These are phyloP conservation scores for Lumbricus terrestris DNA, from an alignment of 2,888 invertebrate genomes.

Conservation along the genomic window DNA sequence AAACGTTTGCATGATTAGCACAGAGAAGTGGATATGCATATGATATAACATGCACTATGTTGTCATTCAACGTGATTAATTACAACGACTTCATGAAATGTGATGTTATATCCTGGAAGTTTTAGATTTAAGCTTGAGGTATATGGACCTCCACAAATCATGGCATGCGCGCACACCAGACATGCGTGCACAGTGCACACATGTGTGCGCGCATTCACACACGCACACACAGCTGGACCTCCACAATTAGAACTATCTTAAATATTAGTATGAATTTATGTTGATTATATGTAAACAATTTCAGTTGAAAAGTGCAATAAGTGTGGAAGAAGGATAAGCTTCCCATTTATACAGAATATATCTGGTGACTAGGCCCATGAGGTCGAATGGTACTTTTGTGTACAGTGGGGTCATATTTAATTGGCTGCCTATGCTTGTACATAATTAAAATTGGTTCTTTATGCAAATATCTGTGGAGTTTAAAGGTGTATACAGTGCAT, in stretches of 20 bases:
- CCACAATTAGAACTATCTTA: not conserved
- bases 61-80: not conserved
- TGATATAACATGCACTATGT: not conserved
- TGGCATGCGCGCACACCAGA: too few relatives aligned
- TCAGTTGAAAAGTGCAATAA: not conserved
- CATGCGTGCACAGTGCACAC: too few relatives aligned
- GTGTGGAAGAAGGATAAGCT: not conserved
- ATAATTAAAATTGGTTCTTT: not conserved
- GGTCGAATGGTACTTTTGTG: not conserved
- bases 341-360: not conserved
- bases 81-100: not conserved
- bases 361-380: not conserved
- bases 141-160: too few relatives aligned
- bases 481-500: too few relatives aligned
- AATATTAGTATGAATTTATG: not conserved
- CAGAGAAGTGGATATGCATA: not conserved
- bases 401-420: not conserved
- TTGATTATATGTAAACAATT: not conserved
- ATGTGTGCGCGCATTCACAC: too few relatives aligned
- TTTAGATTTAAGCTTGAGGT: not conserved
- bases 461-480: not conserved
- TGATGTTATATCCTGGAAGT: not conserved
- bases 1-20: not conserved
- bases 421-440: not conserved
- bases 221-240: too few relatives aligned